phyloP scores from a whole-genome alignment of 2,888 invertebrate species.

The Poecilus cupreus region DNA sequence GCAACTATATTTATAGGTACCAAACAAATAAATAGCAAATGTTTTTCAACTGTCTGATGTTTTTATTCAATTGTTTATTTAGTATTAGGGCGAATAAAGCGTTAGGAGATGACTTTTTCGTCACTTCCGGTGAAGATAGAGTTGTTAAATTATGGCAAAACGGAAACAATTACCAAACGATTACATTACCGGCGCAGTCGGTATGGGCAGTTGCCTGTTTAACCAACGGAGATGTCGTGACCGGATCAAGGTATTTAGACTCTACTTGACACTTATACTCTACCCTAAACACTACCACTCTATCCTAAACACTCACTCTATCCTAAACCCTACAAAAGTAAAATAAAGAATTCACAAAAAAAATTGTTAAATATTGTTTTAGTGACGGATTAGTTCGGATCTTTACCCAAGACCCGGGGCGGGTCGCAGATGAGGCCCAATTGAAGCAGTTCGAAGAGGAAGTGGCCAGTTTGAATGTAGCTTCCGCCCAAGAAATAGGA shows the following conservation, averaged over 20 bases:
- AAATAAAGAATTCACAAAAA: too few relatives aligned
- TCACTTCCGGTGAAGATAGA: conserved; percentile 92
- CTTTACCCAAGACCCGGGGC: conserved; percentile 83
- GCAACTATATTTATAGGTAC: conserved; percentile 91
- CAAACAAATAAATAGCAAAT: too few relatives aligned
- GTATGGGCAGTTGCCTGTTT: conserved; percentile 91
- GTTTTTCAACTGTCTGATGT: too few relatives aligned
- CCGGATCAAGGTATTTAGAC: conserved; percentile 76
- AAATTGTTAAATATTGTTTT: not conserved
- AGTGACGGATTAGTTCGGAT: conserved; percentile 79
- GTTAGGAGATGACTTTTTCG: conserved; percentile 78
- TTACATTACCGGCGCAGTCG: conserved; percentile 88
- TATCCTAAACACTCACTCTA: too few relatives aligned
- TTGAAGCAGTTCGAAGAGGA: conserved; percentile 83
- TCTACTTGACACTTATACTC: too few relatives aligned
- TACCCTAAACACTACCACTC: too few relatives aligned
- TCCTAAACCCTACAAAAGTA: too few relatives aligned
- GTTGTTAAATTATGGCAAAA: conserved; percentile 87
- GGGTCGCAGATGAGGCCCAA: conserved; percentile 80
- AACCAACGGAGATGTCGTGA: conserved; percentile 91
- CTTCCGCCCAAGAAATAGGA: conserved; percentile 84
- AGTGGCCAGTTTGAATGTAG: conserved; percentile 79
- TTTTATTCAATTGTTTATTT: too few relatives aligned
- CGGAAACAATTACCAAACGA: conserved; percentile 78
- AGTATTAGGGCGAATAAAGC: conserved; percentile 77